Percentiles rank a stretch among this genome's conserved stretches.
These are phyloP conservation scores for Scolopax mira DNA, from an alignment of 2,113 vertebrate genomes.

Conservation along the genomic window DNA sequence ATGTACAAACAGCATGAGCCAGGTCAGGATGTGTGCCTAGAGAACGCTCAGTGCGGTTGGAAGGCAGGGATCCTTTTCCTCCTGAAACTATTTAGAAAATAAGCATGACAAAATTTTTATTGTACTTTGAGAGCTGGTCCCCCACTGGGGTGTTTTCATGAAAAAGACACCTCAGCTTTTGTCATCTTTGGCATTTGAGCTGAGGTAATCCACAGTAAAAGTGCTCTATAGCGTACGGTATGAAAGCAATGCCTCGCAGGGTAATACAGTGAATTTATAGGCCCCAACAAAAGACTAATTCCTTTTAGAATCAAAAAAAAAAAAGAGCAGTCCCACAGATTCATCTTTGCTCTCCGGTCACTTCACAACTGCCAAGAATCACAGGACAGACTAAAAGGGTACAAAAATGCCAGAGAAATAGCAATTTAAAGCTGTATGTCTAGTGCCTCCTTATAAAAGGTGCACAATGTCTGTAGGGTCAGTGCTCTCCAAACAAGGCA, in stretches of 20 bases:
- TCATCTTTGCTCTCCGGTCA: background rate
- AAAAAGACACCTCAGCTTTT: background rate
- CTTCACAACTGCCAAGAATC: background rate
- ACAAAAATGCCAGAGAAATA: background rate
- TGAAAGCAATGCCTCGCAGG: background rate
- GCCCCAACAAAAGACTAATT: background rate
- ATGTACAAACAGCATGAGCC: background rate
- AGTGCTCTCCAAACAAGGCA: background rate
- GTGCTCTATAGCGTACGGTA: background rate
- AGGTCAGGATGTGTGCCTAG: background rate
- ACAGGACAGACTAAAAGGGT: too few species aligned
- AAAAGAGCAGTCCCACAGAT: background rate
- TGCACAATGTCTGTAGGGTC: background rate
- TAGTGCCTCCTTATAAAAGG: background rate
- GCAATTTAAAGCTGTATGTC: background rate
- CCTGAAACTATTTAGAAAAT: background rate
- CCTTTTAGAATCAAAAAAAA: background rate
- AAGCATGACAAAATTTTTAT: background rate
- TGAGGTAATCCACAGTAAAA: background rate
- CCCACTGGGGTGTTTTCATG: background rate
- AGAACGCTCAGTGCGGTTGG: background rate
- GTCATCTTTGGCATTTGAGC: background rate
- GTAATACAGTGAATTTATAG: background rate
- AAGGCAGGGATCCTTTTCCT: background rate
- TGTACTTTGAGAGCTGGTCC: background rate